These are phyloP conservation scores for Pachymerium ferrugineum DNA, from an alignment of 2,888 invertebrate genomes.

Conservation along the genomic window DNA sequence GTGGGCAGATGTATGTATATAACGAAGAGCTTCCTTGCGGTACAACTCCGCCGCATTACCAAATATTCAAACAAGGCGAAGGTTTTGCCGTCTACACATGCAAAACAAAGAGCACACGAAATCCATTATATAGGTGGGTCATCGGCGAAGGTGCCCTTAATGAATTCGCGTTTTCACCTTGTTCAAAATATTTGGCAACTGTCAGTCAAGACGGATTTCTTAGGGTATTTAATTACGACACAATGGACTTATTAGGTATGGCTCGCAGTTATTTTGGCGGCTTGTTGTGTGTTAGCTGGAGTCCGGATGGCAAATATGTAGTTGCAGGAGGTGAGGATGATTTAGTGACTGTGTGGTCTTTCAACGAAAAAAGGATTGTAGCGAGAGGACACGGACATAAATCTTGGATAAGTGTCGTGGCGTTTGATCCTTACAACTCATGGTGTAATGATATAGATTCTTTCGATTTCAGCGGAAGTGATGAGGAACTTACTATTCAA, in stretches of 20 bases:
- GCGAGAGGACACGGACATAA: constrained; percentile 97
- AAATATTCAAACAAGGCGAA: constrained; percentile 89
- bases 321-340: constrained; percentile 99
- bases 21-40: constrained; percentile 91
- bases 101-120: constrained; percentile 91
- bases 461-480: constrained; percentile 51
- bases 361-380: constrained; percentile 83
- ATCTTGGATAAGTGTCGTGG: constrained; percentile 96
- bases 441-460: constrained; percentile 57
- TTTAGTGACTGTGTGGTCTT: constrained; percentile 93
- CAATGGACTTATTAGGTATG: constrained; percentile 89
- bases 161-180: constrained; percentile 95
- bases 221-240: constrained; percentile 92
- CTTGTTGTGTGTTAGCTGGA: constrained; percentile 95
- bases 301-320: constrained; percentile 90
- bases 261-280: constrained; percentile 98
- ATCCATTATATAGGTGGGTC: constrained; percentile 89
- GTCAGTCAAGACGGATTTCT: constrained; percentile 94
- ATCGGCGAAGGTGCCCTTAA: constrained; percentile 84
- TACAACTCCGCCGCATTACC: constrained; percentile 85
- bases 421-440: constrained; percentile 82
- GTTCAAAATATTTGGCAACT: constrained; percentile 83
- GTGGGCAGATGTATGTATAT: constrained; percentile 95
- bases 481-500: constrained; percentile 42
- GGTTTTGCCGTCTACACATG: constrained; percentile 91